Conservation (phyloP, 2,888 invertebrate species). For the Epicampocera succincta region DNA sequence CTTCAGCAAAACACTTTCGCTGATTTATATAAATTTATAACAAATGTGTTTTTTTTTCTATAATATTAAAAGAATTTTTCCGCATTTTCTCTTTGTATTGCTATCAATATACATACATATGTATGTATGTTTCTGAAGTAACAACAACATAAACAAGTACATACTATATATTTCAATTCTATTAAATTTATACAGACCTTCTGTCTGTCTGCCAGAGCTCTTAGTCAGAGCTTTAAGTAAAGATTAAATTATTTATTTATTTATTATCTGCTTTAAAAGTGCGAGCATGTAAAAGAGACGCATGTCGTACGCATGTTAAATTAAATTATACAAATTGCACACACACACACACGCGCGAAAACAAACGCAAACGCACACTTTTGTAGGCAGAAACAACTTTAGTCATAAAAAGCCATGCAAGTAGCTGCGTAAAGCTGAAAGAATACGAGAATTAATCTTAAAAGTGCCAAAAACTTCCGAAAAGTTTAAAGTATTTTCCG, state of each 20-base stretch:
- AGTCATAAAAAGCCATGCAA: neutral
- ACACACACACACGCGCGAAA: no score
- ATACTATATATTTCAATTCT: conserved; percentile 12
- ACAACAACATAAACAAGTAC: neutral
- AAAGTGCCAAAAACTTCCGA: conserved; percentile 8
- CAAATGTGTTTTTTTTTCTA: neutral
- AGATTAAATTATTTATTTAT: conserved; percentile 29
- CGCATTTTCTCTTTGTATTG: neutral
- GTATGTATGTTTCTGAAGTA: conserved; percentile 2
- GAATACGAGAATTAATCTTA: conserved; percentile 20
- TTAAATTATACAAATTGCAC: conserved; percentile 1
- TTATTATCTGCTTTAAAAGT: conserved; percentile 21
- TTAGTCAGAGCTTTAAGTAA: conserved; percentile 10
- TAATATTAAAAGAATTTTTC: neutral
- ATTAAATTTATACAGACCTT: conserved; percentile 10
- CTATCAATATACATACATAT: neutral
- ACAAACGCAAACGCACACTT: no score
- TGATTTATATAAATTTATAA: no score
- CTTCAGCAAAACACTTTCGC: no score
- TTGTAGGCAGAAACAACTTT: no score
- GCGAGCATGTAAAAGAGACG: conserved; percentile 18
- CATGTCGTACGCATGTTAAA: conserved; percentile 20
- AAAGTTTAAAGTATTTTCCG: conserved; percentile 42
- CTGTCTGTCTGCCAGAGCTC: neutral
- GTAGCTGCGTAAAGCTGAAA: conserved; percentile 1